A percentile compares a stretch with the other conserved stretches of the same genome.
These are phyloP conservation scores for Ectropis grisescens DNA, from an alignment of 1,140 invertebrate species.

Conservation along the genomic window DNA sequence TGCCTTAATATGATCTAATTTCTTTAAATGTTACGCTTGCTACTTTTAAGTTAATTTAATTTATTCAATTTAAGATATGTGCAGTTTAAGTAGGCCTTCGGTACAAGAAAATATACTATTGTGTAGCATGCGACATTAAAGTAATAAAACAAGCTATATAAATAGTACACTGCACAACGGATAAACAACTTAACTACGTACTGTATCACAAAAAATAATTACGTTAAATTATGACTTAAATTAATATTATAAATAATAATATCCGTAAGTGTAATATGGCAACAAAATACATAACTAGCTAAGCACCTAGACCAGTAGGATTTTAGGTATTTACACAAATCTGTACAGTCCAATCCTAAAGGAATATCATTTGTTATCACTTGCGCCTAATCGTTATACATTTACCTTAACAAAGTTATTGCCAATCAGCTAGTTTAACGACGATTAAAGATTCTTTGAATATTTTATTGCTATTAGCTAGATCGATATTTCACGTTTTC, in stretches of 20 bases:
- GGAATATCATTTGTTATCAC: constrained; percentile 29
- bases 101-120: no score
- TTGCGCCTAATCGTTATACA: constrained; percentile 41
- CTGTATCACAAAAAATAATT: constrained; percentile 59
- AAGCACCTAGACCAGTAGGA: constrained; percentile 61
- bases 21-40: no score
- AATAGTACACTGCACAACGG: no score
- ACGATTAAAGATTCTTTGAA: constrained; percentile 42
- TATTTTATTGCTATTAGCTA: constrained; percentile 38
- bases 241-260: constrained; percentile 59
- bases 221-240: constrained; percentile 60
- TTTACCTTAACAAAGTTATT: constrained; percentile 49
- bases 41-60: no score
- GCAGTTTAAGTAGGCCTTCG: no score
- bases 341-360: constrained; percentile 35
- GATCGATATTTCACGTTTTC: no score
- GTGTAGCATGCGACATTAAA: no score
- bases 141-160: no score
- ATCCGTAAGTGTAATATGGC: constrained; percentile 64
- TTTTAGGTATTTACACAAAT: constrained; percentile 53
- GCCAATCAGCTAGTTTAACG: constrained; percentile 51
- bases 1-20: no score
- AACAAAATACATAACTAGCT: constrained; percentile 64
- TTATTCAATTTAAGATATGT: no score
- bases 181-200: constrained; percentile 38